Evolutionary conservation across 2,797 vertebrate species (phyloP), one percentile per base, ranked within the genome.

Genomic region (Epinephelus awoara): DNA sequence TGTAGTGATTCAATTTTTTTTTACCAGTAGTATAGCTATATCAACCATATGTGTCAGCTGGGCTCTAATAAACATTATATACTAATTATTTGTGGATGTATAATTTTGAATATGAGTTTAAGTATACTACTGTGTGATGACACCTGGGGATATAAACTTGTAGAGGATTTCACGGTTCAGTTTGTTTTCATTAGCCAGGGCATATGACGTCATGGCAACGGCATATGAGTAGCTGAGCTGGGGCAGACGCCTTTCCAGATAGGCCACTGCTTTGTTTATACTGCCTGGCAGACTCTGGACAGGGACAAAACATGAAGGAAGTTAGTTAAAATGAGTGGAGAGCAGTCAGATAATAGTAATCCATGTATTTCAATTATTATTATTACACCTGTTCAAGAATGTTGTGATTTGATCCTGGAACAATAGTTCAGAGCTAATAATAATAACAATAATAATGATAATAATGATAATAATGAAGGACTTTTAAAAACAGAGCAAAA

Each of bases 171-270:
- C 64, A 38, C 11, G 63, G 69, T 93, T 51, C 0, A 92, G 83
- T 44, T 88, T 94, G 0, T 82, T 84, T 2, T 91, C 8, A 65
- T 94, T 88, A 72, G 96, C 95, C 85, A 99, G 87, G 11, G 97
- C 97, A 0, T 97, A 98, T 19, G 96, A 95, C 0, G 95, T 67
- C 55, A 99, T 92, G 42, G 97, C 95, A 38, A 96, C 94, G 0
- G 96, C 94, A 73, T 99, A 99, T 0, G 97, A 92, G 52, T 96
- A 94, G 23, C 15, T 23, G 17, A 99, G 49, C 0, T 10, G 71
- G 5, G 78, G 29, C 6, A 97, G 93, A 17, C 79, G 92, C n/a
- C 0, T 70, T 44, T 79, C 21, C 6, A 99, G 92, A 85, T 91
- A 98, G 0, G 38, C 2, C 0, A 85, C 79, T 0, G 96, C 94